Base-by-base conservation (phyloP, 23 tunicate genomes). In the Botrylloides violaceus region DNA sequence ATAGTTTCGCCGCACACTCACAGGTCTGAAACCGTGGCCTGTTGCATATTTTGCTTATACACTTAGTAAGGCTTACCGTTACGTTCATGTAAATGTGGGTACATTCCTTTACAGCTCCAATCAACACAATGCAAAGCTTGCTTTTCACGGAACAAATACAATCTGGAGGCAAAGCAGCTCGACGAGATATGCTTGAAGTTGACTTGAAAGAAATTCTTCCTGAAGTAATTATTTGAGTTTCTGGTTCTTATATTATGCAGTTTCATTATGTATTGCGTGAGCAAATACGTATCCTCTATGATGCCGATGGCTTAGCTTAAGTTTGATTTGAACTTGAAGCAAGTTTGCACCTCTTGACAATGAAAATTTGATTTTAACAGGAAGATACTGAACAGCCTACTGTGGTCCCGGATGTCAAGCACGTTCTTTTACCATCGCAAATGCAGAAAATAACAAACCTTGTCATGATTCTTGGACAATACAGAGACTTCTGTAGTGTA, bases 41-140 rank as follows among this genome's bases (percentile, higher is more conserved):
- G n/a, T n/a, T n/a, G n/a, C n/a, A n/a, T n/a, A n/a, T n/a, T n/a
- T n/a, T n/a, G n/a, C n/a, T n/a, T n/a, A n/a, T n/a, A n/a, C n/a
- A n/a, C n/a, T n/a, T n/a, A n/a, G n/a, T n/a, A n/a, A n/a, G n/a
- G n/a, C n/a, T n/a, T n/a, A n/a, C n/a, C n/a, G n/a, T n/a, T n/a
- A n/a, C n/a, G n/a, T n/a, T n/a, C n/a, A n/a, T n/a, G n/a, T n/a
- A n/a, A n/a, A n/a, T n/a, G n/a, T n/a, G n/a, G n/a, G n/a, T n/a
- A n/a, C n/a, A n/a, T n/a, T n/a, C 36, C 50, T 65, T 55, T 63
- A 31, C 58, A 36, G 86, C 76, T 2, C 95, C 95, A 25, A 72
- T 87, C 23, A 76, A 87, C 50, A 87, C 95, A 64, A 87, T 87
- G 95, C 95, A 87, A 65, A 87, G 95, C 62, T 71, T 87, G 61